These are phyloP conservation scores for Drosophila kohkoa DNA, from an alignment of 1,140 invertebrate genomes.

Conservation along the genomic window DNA sequence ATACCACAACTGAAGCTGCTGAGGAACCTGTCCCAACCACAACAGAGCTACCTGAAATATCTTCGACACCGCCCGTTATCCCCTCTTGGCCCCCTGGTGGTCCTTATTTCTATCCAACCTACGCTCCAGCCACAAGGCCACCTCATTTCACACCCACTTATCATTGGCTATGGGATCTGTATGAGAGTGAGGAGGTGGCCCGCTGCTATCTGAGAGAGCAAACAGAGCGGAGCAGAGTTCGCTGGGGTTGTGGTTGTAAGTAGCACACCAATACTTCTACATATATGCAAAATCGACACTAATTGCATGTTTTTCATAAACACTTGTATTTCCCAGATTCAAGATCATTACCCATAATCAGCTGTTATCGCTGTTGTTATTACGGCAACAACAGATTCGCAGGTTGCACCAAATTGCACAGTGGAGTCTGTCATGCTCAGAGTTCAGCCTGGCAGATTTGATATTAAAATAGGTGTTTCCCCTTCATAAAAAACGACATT, in stretches of 20 bases:
- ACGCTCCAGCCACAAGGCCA: slow-evolving; percentile 7
- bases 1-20: slow-evolving; percentile 2
- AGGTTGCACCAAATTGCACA: slow-evolving; percentile 60
- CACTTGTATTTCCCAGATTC: slow-evolving; percentile 28
- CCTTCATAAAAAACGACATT: neutral
- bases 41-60: neutral
- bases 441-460: slow-evolving; percentile 3
- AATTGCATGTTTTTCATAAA: neutral
- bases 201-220: slow-evolving; percentile 52
- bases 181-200: neutral
- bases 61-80: neutral
- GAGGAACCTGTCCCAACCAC: slow-evolving; percentile 2
- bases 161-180: slow-evolving; percentile 34
- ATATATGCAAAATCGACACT: neutral
- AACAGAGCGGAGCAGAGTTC: slow-evolving; percentile 11
- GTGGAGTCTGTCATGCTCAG: slow-evolving; percentile 33
- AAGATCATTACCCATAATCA: slow-evolving; percentile 1
- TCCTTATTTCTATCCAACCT: slow-evolving; percentile 16
- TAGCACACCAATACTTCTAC: neutral
- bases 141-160: slow-evolving; percentile 19
- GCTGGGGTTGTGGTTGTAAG: slow-evolving; percentile 39
- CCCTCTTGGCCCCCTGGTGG: neutral
- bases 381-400: slow-evolving; percentile 44
- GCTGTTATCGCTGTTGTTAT: slow-evolving; percentile 70
- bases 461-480: slow-evolving; percentile 6